phyloP scores from a whole-genome alignment of 2,797 vertebrate species.

The Protonibea diacanthus region DNA sequence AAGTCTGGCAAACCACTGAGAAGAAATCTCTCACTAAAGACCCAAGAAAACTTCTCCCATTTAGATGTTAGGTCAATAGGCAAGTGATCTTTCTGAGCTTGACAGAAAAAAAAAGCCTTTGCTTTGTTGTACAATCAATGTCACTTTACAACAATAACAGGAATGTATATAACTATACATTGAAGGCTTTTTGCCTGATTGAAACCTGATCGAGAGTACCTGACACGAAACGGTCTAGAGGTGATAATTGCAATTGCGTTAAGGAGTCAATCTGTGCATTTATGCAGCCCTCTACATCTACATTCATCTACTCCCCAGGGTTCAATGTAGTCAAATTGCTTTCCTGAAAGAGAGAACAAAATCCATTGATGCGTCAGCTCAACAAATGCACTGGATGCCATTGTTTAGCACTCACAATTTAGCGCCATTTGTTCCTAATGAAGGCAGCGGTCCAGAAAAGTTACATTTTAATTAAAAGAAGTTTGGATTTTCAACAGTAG shows the following conservation, averaged over 20 bases:
- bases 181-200: neutral
- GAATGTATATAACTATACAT: neutral
- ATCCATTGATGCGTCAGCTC: slow-evolving; percentile 27
- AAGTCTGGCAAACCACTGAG: slow-evolving; percentile 1
- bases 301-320: neutral
- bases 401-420: slow-evolving; percentile 66
- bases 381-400: slow-evolving; percentile 45
- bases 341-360: slow-evolving; percentile 18
- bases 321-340: slow-evolving; percentile 16
- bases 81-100: neutral
- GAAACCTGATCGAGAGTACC: neutral
- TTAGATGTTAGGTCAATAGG: neutral
- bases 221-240: neutral
- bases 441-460: slow-evolving; percentile 67
- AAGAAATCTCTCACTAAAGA: neutral
- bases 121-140: slow-evolving; percentile 2
- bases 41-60: neutral
- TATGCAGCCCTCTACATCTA: neutral
- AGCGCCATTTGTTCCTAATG: slow-evolving; percentile 64
- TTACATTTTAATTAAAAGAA: slow-evolving; percentile 74
- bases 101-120: neutral
- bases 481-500: slow-evolving; percentile 57
- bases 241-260: slow-evolving; percentile 2
- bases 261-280: neutral
- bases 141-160: neutral